Evolutionary conservation across 2,797 vertebrate genomes (phyloP), one percentile per base, ranked within the genome.

Genomic region (Myripristis murdjan): DNA sequence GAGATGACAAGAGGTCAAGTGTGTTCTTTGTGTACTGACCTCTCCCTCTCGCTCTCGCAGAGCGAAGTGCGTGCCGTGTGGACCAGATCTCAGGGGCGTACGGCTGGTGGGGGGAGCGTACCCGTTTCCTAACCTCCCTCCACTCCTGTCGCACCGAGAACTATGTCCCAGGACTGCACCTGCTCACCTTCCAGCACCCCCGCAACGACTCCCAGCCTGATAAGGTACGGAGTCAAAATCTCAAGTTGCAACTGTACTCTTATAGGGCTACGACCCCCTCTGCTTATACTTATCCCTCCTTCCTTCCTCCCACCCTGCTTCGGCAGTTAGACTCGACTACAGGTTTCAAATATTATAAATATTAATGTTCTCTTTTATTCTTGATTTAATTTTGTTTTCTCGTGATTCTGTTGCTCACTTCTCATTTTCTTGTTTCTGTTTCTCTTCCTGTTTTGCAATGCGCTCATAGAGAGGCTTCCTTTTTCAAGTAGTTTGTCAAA

Each of bases 151-250:
- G 96, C 89, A 96, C 93, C 78, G 95, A 96, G 91, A 97, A 96
- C 93, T 97, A 96, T 93, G 93, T 97, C 88, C 97, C 97, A 62
- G 97, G 97, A 92, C 95, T 98, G 85, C 97, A 98, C 93, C 95
- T 97, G 87, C 95, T 98, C 88, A 97, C 96, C 86, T 97, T 95
- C 92, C 96, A 97, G 92, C 96, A 98, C 88, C 97, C 96, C 1
- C 96, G 96, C 89, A 98, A 98, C 48, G 91, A 95, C 81, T 98
- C 97, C 72, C 97, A 98, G 92, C 97, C 97, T 1, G 97, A 98
- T 92, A 96, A 98, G 97, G 97, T 98, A 95, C 48, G 82, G 89
- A 89, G 87, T 87, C 87, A 54, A 76, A 87, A 90, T 83, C 46
- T 87, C 44, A 84, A 79, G 56, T 76, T 15, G 70, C 85, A 59